Base-by-base conservation (phyloP, 2,113 vertebrate genomes). In the Pogonocichla stellata region DNA sequence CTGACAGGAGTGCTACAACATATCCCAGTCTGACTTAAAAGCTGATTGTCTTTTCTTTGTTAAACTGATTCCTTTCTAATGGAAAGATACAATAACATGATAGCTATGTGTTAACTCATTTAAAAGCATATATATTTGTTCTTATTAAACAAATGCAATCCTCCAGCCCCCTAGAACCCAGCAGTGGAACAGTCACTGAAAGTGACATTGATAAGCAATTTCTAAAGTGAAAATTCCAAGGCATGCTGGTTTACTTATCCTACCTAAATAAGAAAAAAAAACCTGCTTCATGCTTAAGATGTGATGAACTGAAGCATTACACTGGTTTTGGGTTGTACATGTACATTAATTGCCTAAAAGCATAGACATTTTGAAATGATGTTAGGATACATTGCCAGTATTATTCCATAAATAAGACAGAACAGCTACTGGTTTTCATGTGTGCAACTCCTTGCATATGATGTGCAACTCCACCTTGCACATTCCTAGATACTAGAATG, bases 121-220 rank as follows among this genome's bases (percentile, higher is more conserved):
- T 80, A 92, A 88, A 92, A 25, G 43, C 54, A 33, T 71, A 19
- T 47, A 24, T 86, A 95, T 79, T 51, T 29, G 5, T 82, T 61
- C 40, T 89, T 91, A 74, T 71, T 8, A 73, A 88, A 45, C 25
- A 89, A 61, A 7, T 6, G 4, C 10, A 36, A 38, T 14, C 19
- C 9, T 10, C 6, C 12, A 43, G 79, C 13, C 1, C 3, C 24
- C 29, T 47, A 50, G 53, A 75, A 54, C 23, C 8, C 43, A 56
- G 31, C 25, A 64, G 22, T 47, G 45, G 13, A 90, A 56, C 47
- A 85, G n/a, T 67, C 58, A 77, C 56, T 38, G 60, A 71, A 93
- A 50, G 31, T 83, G 75, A 86, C 75, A 78, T 38, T 67, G 36
- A 64, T 60, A 92, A 74, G 53, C n/a, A 91, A 83, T 88, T 93